Conservation (phyloP, 2,797 vertebrate species). For the Chromobotia macracanthus region DNA sequence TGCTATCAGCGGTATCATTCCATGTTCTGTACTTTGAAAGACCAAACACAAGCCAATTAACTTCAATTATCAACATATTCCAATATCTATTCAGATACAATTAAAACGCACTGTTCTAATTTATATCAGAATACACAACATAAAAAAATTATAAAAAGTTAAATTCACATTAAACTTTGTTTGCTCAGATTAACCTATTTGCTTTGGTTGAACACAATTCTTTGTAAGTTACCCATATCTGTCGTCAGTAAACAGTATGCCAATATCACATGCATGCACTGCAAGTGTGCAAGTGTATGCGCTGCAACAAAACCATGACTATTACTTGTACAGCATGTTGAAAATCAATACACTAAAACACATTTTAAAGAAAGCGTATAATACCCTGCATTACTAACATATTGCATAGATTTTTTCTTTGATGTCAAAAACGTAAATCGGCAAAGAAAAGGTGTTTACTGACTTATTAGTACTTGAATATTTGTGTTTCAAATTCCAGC, state of each 20-base stretch:
- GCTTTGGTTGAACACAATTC: neutral
- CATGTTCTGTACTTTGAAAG: constrained; percentile 8
- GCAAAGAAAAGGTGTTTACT: neutral
- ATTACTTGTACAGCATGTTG: neutral
- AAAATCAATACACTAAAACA: neutral
- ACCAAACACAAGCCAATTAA: neutral
- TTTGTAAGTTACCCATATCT: constrained; percentile 1
- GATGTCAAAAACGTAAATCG: neutral
- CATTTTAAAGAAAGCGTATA: neutral
- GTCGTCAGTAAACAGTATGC: neutral
- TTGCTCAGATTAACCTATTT: neutral
- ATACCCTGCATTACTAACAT: neutral
- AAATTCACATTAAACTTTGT: neutral
- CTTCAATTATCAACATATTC: neutral
- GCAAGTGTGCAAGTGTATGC: neutral
- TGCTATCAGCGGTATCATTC: constrained; percentile 2
- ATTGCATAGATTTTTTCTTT: neutral
- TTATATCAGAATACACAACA: neutral
- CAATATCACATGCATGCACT: neutral
- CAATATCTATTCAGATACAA: neutral
- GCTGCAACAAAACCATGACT: neutral
- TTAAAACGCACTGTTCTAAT: neutral
- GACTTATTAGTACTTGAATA: too few relatives aligned
- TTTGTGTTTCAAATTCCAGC: too few relatives aligned
- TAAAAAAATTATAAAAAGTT: neutral